Conservation (phyloP, 2,888 invertebrate species). For the Conus canariensis region DNA sequence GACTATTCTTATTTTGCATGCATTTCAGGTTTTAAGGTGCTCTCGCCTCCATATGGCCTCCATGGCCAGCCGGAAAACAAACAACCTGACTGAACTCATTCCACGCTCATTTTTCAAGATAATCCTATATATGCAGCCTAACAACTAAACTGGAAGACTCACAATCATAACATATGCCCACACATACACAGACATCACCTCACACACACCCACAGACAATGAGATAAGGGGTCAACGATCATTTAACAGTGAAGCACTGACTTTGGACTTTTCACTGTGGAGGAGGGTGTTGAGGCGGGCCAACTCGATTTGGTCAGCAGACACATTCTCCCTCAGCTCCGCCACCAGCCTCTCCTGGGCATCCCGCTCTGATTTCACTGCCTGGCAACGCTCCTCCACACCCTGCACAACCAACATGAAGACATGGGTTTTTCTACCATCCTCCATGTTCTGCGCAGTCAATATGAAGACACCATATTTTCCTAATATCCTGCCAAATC, state of each 20-base stretch:
- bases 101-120: too few species aligned
- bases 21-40: too few species aligned
- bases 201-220: not conserved
- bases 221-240: too few species aligned
- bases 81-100: too few species aligned
- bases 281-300: conserved; percentile 87
- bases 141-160: not conserved
- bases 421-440: too few species aligned
- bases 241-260: conserved; percentile 67
- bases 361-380: conserved; percentile 86
- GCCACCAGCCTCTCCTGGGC: conserved; percentile 87
- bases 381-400: conserved; percentile 87
- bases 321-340: conserved; percentile 83
- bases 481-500: too few species aligned
- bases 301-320: conserved; percentile 89
- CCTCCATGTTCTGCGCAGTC: too few species aligned
- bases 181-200: not conserved
- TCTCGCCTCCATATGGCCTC: too few species aligned
- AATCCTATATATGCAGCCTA: too few species aligned
- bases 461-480: too few species aligned
- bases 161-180: not conserved
- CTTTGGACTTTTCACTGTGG: conserved; percentile 91
- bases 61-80: too few species aligned
- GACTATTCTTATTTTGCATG: too few species aligned
- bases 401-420: conserved; percentile 66